Percentiles rank a stretch among this genome's conserved stretches.
phyloP scores from a whole-genome alignment of 2,888 invertebrate genomes.

The Habrosyne pyritoides region DNA sequence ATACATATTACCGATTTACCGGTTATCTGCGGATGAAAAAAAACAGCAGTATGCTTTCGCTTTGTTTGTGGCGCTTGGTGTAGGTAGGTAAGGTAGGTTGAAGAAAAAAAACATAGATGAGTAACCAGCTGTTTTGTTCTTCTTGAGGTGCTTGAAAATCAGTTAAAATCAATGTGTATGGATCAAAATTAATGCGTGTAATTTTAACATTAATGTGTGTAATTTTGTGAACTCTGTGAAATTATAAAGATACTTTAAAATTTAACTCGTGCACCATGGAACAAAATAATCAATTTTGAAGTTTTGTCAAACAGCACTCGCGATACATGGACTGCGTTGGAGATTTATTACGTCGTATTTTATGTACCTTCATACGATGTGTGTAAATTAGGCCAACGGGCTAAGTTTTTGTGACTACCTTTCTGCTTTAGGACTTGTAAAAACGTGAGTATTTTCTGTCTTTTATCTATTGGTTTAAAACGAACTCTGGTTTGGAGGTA shows the following conservation, averaged over 20 bases:
- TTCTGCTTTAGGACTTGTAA: slow-evolving; percentile 26
- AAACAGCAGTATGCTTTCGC: slow-evolving; percentile 22
- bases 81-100: too few species aligned
- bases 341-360: slow-evolving; percentile 71
- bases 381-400: slow-evolving; percentile 56
- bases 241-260: slow-evolving; percentile 51
- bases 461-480: slow-evolving; percentile 9
- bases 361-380: slow-evolving; percentile 49
- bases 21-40: slow-evolving; percentile 18
- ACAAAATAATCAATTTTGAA: slow-evolving; percentile 64
- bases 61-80: slow-evolving; percentile 21
- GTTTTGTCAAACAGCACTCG: slow-evolving; percentile 66
- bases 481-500: slow-evolving; percentile 13
- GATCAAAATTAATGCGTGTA: slow-evolving; percentile 79
- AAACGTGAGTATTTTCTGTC: slow-evolving; percentile 39
- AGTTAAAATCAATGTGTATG: slow-evolving; percentile 61
- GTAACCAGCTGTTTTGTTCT: slow-evolving; percentile 78
- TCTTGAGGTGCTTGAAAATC: slow-evolving; percentile 46
- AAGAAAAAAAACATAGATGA: slow-evolving; percentile 63
- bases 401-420: slow-evolving; percentile 44
- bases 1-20: slow-evolving; percentile 17
- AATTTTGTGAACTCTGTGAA: slow-evolving; percentile 61
- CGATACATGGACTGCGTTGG: slow-evolving; percentile 62
- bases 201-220: slow-evolving; percentile 58
- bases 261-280: slow-evolving; percentile 52